Evolutionary conservation across 2,113 vertebrate genomes (phyloP).

Genomic region (Phaetusa simplex): DNA sequence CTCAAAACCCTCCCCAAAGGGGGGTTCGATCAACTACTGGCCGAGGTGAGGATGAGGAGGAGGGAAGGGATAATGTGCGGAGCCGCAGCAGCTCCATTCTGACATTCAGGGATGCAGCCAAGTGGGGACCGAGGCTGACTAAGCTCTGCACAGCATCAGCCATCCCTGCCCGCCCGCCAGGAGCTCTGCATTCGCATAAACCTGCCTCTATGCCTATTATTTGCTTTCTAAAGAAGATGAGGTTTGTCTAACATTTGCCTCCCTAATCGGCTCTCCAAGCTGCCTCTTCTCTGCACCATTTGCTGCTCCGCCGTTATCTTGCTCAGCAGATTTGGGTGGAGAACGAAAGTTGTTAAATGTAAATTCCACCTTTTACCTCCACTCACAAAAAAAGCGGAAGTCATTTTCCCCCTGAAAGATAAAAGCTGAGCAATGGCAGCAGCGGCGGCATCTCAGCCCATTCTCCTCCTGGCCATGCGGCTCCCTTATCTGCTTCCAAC

Average conservation of each 20-base stretch:
- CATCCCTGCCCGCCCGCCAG: neutral
- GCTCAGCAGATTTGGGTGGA: constrained; percentile 65
- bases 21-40: neutral
- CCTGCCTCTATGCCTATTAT: neutral
- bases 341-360: constrained; percentile 63
- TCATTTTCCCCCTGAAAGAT: constrained; percentile 59
- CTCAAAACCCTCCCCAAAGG: neutral
- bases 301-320: constrained; percentile 43
- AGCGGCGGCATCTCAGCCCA: neutral
- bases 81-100: neutral
- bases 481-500: constrained; percentile 56
- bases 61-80: neutral
- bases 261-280: constrained; percentile 50
- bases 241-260: constrained; percentile 64
- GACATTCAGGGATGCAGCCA: neutral
- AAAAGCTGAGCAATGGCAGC: constrained; percentile 61
- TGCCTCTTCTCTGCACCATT: constrained; percentile 62
- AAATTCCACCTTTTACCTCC: constrained; percentile 69
- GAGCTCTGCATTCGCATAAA: neutral
- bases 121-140: neutral
- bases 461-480: constrained; percentile 14
- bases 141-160: constrained; percentile 1
- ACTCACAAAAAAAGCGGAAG: constrained; percentile 36
- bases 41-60: neutral
- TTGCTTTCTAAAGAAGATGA: constrained; percentile 57